Base-by-base conservation (phyloP, 2,888 invertebrate species). In the Litoditis marina region DNA sequence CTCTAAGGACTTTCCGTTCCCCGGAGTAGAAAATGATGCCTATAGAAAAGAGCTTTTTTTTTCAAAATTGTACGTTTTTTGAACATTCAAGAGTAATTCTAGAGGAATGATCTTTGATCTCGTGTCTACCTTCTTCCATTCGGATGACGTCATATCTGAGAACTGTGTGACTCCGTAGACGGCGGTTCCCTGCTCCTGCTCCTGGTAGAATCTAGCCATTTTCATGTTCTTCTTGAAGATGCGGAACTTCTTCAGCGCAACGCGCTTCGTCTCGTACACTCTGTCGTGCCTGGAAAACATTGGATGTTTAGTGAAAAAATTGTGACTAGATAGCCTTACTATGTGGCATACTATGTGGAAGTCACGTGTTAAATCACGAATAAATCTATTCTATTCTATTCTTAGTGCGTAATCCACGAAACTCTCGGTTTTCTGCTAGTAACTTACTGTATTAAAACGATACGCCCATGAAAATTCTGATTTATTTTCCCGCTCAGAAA, bases 81-180 rank as follows among this genome's bases (percentile, higher is more conserved):
- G 39, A 36, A 36, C n/a, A n/a, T 1, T 36, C 13, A 36, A 1
- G 39, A n/a, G 27, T 28, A 11, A 54, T n/a, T n/a, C n/a, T n/a
- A n/a, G n/a, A n/a, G n/a, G n/a, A n/a, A 8, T 54, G 3, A 6
- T 6, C 31, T 5, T 36, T 58, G 4, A n/a, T n/a, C n/a, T n/a
- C n/a, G n/a, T n/a, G n/a, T n/a, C n/a, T 31, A 79, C 78, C 62
- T 76, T 62, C 55, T 73, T 71, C 68, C 80, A 81, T 63, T 81
- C 79, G 22, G 60, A 51, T 6, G 76, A 60, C 11, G 78, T 78
- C 64, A 81, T 59, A 56, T 81, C 81, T 42, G 74, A 68, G 64
- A 79, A 81, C 55, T 74, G 60, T 5, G 81, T 81, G 60, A 79
- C 74, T 52, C 81, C 81, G 57, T 80, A 81, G 28, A 78, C 76